These are phyloP conservation scores for Muntiacus reevesi DNA, from an alignment of 2,113 vertebrate species.

Conservation along the genomic window DNA sequence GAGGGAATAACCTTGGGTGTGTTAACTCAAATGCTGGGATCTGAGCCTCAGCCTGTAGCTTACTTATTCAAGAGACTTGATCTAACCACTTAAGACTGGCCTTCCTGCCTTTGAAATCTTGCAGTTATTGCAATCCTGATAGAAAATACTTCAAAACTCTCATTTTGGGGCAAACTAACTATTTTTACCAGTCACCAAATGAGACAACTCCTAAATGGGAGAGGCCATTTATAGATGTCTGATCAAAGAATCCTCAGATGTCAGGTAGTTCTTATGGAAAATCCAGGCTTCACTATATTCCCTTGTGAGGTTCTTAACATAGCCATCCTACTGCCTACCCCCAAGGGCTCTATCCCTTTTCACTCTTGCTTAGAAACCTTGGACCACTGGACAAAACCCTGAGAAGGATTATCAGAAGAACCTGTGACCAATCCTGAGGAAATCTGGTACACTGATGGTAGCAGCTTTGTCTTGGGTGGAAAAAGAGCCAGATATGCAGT, in stretches of 20 bases:
- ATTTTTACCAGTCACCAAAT: not conserved
- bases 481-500: not conserved
- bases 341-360: not conserved
- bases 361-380: not conserved
- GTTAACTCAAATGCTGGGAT: not conserved
- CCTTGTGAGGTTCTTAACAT: not conserved
- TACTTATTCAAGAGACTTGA: not conserved
- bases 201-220: not conserved
- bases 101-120: not conserved
- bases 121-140: not conserved
- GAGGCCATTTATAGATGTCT: not conserved
- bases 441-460: not conserved
- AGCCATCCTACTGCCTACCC: not conserved
- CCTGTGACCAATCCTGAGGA: not conserved
- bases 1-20: not conserved
- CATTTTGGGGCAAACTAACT: not conserved
- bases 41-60: not conserved
- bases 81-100: not conserved
- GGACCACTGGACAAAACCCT: not conserved
- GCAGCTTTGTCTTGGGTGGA: not conserved
- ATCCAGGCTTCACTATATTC: not conserved
- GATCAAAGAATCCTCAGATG: not conserved
- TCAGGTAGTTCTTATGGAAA: not conserved
- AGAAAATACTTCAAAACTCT: not conserved
- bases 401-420: not conserved